Conservation (phyloP, 1,140 invertebrate species). For the Trichogramma pretiosum region DNA sequence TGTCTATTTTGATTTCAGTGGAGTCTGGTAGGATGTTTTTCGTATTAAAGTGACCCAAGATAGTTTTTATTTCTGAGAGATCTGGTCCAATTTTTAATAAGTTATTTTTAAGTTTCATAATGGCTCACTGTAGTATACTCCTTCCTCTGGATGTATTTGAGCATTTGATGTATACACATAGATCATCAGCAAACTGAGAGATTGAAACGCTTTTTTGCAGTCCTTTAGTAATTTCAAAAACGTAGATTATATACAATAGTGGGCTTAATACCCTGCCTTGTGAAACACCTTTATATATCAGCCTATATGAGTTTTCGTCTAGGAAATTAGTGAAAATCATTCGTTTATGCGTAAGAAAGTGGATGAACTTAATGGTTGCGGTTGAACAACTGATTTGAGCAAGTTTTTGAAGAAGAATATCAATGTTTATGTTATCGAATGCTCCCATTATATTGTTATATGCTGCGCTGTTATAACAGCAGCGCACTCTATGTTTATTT, state of each 20-base stretch:
- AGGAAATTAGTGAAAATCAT: neutral
- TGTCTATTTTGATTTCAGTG: slow-evolving; percentile 3
- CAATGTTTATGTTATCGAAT: slow-evolving; percentile 16
- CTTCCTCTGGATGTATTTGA: neutral
- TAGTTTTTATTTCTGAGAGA: slow-evolving; percentile 1
- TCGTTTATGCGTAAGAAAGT: neutral
- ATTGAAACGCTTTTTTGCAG: neutral
- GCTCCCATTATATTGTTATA: slow-evolving; percentile 13
- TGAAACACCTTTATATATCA: neutral
- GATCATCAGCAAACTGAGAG: slow-evolving; percentile 13
- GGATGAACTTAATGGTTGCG: slow-evolving; percentile 1
- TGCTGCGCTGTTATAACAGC: too few relatives aligned
- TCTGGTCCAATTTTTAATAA: neutral
- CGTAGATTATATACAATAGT: slow-evolving; percentile 7
- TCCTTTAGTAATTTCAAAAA: neutral
- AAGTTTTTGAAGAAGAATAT: slow-evolving; percentile 10
- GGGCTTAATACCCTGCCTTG: slow-evolving; percentile 10
- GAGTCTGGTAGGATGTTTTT: slow-evolving; percentile 1
- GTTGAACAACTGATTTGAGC: neutral
- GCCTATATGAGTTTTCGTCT: neutral
- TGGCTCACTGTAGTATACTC: slow-evolving; percentile 5
- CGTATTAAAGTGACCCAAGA: slow-evolving; percentile 11
- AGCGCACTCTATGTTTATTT: too few relatives aligned
- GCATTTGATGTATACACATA: neutral
- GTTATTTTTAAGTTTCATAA: slow-evolving; percentile 3